phyloP scores from a whole-genome alignment of 2,797 vertebrate genomes.

The Numenius phaeopus region DNA sequence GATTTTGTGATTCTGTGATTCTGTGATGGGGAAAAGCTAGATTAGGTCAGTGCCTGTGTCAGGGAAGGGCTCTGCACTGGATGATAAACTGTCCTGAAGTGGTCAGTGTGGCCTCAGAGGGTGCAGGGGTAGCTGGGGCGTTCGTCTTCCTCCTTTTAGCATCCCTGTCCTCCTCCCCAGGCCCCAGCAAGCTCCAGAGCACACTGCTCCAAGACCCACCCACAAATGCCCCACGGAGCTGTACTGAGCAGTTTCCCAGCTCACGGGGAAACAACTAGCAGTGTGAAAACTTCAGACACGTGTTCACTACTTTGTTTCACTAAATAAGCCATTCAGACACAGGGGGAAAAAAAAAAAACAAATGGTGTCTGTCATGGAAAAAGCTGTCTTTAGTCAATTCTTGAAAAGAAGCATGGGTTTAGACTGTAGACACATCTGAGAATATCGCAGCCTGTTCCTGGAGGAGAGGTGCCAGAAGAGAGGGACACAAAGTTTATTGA shows the following conservation, averaged over 20 bases:
- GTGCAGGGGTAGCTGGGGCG: background rate
- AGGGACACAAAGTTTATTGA: background rate
- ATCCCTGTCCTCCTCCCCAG: background rate
- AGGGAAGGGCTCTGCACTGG: background rate
- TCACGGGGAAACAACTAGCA: background rate
- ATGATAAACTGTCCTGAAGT: background rate
- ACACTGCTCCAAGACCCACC: accelerated
- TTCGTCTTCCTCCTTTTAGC: background rate
- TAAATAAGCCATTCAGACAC: background rate
- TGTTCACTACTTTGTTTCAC: background rate
- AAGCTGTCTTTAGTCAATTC: background rate
- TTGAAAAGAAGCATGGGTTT: background rate
- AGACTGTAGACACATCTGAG: background rate
- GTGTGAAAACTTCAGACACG: background rate
- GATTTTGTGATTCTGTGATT: no score
- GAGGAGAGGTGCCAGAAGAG: background rate
- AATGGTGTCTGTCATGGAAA: background rate
- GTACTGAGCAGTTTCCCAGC: background rate
- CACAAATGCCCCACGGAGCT: accelerated
- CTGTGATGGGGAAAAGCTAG: background rate
- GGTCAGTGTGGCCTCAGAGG: background rate
- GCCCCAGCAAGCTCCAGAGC: background rate
- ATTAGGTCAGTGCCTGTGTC: accelerated
- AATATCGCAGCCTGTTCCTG: background rate
- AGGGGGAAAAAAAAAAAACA: accelerated